Conservation (phyloP, 2,888 invertebrate genomes). For the Napeogenes inachia region DNA sequence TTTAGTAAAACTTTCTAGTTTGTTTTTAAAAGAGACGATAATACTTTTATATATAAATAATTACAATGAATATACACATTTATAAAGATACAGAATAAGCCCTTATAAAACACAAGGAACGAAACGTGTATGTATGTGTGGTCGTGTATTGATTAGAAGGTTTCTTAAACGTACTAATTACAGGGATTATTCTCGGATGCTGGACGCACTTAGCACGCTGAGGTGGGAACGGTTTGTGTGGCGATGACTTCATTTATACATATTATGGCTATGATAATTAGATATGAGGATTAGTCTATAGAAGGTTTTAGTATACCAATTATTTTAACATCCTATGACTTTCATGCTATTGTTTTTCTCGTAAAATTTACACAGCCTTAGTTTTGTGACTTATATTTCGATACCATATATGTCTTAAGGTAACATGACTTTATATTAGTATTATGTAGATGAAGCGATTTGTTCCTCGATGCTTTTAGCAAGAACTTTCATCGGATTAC, state of each 20-base stretch:
- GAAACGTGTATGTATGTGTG: conserved; percentile 11
- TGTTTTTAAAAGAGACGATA: no score
- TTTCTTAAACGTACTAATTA: conserved; percentile 24
- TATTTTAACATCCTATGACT: no score
- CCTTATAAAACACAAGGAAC: no score
- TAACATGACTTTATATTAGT: neutral
- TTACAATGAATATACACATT: no score
- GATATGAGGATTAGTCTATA: neutral
- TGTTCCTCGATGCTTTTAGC: neutral
- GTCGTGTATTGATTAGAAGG: conserved; percentile 19
- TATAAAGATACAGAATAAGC: no score
- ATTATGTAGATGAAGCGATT: conserved; percentile 2
- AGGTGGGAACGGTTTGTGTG: conserved; percentile 23
- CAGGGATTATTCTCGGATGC: conserved; percentile 18
- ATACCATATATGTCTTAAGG: no score
- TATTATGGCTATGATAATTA: neutral
- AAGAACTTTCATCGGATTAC: conserved; percentile 25
- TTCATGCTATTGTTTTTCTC: no score
- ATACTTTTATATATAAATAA: no score
- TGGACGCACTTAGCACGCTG: conserved; percentile 26
- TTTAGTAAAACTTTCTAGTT: no score
- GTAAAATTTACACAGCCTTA: no score
- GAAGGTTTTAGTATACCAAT: neutral
- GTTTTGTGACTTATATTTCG: no score
- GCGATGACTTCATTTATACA: conserved; percentile 5